A percentile compares a stretch with the other conserved stretches of the same genome.
These are phyloP conservation scores for Linnaemya tessellans DNA, from an alignment of 2,888 invertebrate genomes.

Conservation along the genomic window DNA sequence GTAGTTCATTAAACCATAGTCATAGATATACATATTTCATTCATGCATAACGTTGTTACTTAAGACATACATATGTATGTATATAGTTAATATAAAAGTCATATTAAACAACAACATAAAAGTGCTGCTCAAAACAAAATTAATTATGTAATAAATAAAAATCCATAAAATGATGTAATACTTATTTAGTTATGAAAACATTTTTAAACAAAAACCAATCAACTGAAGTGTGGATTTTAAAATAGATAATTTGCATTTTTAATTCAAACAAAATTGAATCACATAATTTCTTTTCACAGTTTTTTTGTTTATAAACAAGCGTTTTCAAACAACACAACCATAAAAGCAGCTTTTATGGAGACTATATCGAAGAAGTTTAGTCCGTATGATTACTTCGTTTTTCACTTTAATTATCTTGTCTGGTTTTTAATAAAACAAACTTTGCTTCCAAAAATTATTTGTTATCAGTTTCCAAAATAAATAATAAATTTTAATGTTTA, in stretches of 20 bases:
- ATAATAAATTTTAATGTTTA: conserved; percentile 37
- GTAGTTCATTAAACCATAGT: too few species aligned
- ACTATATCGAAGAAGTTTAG: not conserved
- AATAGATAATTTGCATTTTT: conserved; percentile 60
- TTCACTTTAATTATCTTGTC: conserved; percentile 48
- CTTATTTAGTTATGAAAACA: conserved; percentile 24
- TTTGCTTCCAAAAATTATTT: conserved; percentile 14
- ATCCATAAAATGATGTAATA: conserved; percentile 54
- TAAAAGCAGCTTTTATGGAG: conserved; percentile 12
- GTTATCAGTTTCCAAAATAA: conserved; percentile 51
- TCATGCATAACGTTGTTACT: conserved; percentile 50
- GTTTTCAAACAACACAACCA: not conserved
- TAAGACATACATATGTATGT: too few species aligned
- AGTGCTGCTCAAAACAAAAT: conserved; percentile 23
- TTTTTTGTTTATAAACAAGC: not conserved
- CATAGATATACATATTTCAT: conserved; percentile 36
- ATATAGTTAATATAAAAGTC: not conserved
- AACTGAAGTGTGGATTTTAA: conserved; percentile 2
- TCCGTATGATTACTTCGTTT: conserved; percentile 8
- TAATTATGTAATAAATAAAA: conserved; percentile 61
- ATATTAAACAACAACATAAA: conserved; percentile 11
- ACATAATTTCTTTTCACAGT: conserved; percentile 41
- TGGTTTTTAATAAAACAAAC: conserved; percentile 13
- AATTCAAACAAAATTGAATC: conserved; percentile 69
- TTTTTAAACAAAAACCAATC: conserved; percentile 6